Evolutionary conservation across 2,797 vertebrate species (phyloP).

Genomic region (Discoglossus pictus): DNA sequence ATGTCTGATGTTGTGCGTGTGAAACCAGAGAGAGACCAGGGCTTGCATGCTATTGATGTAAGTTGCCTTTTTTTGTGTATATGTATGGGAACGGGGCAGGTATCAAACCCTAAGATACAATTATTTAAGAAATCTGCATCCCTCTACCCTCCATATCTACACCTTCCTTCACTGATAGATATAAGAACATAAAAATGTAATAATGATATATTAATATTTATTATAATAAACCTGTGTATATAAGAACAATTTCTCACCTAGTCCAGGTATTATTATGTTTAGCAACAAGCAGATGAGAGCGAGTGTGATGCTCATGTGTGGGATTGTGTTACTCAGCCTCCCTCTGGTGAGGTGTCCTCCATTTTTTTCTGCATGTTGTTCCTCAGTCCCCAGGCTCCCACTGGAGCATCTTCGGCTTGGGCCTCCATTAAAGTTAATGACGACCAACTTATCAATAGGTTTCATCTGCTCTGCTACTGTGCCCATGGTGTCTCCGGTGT

Average conservation of each 20-base stretch:
- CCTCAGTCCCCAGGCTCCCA: too few relatives aligned
- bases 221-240: neutral
- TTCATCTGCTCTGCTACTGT: neutral
- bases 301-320: constrained; percentile 20
- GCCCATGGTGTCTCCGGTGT: neutral
- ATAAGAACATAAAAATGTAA: too few relatives aligned
- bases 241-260: constrained; percentile 12
- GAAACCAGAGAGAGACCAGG: too few relatives aligned
- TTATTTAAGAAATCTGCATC: too few relatives aligned
- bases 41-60: too few relatives aligned
- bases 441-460: neutral
- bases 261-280: constrained; percentile 27
- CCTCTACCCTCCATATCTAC: too few relatives aligned
- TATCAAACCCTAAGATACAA: too few relatives aligned
- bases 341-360: neutral
- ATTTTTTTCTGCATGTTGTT: neutral
- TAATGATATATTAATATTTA: too few relatives aligned
- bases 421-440: neutral
- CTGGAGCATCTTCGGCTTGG: neutral
- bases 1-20: too few relatives aligned
- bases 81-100: too few relatives aligned
- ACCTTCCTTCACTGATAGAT: too few relatives aligned
- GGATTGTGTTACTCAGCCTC: constrained; percentile 10
- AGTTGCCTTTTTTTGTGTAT: too few relatives aligned
- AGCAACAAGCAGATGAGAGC: constrained; percentile 26